Evolutionary conservation across 2,113 vertebrate genomes (phyloP).

Genomic region (Alligator sinensis): DNA sequence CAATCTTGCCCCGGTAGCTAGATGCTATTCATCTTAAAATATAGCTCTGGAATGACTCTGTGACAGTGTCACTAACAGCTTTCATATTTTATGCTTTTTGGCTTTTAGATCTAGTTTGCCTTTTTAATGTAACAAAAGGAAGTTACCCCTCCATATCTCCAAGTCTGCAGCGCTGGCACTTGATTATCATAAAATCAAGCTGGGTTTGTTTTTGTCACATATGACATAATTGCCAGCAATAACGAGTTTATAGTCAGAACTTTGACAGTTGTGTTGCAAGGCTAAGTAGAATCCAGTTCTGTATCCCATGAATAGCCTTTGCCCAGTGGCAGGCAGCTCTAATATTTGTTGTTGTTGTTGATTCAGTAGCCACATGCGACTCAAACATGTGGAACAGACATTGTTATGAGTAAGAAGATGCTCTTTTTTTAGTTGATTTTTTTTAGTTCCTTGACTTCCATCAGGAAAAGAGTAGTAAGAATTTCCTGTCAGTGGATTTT

Average conservation of each 20-base stretch:
- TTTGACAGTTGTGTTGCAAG: not conserved
- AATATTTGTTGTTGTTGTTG: not conserved
- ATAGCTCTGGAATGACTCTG: not conserved
- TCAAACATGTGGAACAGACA: constrained; percentile 14
- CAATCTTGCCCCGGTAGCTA: not conserved
- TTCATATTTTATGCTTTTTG: not conserved
- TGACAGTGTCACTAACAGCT: not conserved
- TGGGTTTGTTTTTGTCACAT: not conserved
- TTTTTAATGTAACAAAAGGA: not conserved
- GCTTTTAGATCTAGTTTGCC: not conserved
- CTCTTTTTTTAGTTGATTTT: not conserved
- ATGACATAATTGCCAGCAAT: not conserved
- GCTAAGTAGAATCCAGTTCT: not conserved
- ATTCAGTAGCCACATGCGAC: constrained; percentile 10
- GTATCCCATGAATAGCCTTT: not conserved
- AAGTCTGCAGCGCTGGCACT: not conserved
- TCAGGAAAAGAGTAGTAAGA: constrained; percentile 2
- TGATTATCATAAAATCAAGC: not conserved
- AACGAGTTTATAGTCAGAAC: not conserved
- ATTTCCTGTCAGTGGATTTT: constrained; percentile 5
- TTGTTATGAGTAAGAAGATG: not conserved
- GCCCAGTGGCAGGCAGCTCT: rapidly evolving
- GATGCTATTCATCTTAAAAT: not conserved
- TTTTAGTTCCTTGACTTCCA: not conserved
- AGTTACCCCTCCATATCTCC: not conserved